Evolutionary conservation across 2,797 vertebrate species (phyloP).

Genomic region (Dermochelys coriacea): DNA sequence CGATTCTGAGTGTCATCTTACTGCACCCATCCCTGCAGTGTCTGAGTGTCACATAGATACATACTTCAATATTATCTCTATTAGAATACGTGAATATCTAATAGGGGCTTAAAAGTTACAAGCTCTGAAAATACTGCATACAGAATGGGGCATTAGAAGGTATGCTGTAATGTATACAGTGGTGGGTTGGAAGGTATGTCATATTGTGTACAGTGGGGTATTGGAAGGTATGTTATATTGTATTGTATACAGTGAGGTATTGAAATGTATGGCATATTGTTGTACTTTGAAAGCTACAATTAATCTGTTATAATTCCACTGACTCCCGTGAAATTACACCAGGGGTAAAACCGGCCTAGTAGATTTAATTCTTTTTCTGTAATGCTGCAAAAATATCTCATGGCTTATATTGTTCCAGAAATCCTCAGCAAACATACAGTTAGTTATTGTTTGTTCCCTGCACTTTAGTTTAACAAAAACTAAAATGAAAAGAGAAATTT

Average conservation of each 20-base stretch:
- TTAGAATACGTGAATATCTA: too few species aligned
- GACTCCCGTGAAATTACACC: background rate
- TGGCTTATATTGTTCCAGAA: background rate
- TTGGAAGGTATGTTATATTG: background rate
- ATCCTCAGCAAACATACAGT: background rate
- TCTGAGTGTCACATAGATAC: too few species aligned
- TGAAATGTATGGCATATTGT: background rate
- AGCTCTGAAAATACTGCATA: accelerated
- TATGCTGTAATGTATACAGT: too few species aligned
- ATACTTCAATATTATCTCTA: too few species aligned
- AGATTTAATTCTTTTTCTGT: accelerated
- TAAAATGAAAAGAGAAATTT: too few species aligned
- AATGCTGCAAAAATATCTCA: accelerated
- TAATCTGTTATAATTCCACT: background rate
- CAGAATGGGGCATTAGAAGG: background rate
- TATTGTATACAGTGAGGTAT: too few species aligned
- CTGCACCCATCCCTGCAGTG: too few species aligned
- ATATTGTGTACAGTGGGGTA: background rate
- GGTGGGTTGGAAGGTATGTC: too few species aligned
- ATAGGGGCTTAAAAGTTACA: accelerated
- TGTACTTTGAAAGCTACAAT: accelerated
- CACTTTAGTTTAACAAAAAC: too few species aligned
- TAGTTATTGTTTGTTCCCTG: too few species aligned
- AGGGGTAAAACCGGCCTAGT: background rate
- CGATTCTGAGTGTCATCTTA: too few species aligned